A percentile compares a stretch with the other conserved stretches of the same genome.
phyloP scores from a whole-genome alignment of 2,888 invertebrate genomes.

The Lasioglossum pauxillum region DNA sequence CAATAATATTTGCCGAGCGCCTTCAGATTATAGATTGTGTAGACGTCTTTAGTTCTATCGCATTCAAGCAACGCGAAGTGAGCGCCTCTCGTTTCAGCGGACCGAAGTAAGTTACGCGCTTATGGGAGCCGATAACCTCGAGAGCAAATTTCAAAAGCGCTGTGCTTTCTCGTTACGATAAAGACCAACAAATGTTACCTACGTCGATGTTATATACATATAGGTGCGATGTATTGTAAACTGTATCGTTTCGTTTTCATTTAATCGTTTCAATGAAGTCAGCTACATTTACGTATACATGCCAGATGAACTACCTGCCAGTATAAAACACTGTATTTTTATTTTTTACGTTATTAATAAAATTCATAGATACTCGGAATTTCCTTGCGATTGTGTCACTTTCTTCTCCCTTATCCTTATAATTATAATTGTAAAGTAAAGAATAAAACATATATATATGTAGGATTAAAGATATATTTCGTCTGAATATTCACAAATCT shows the following conservation, averaged over 20 bases:
- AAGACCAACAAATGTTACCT: not conserved
- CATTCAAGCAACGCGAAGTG: no score
- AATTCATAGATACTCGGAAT: not conserved
- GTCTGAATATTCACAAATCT: no score
- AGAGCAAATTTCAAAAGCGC: no score
- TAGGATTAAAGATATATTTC: no score
- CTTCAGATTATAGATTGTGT: no score
- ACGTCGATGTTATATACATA: not conserved
- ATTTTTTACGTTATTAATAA: not conserved
- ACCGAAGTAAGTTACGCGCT: no score
- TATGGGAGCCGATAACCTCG: no score
- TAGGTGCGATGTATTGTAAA: not conserved
- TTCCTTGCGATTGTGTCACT: not conserved
- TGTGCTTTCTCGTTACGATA: not conserved
- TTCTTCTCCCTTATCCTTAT: not conserved
- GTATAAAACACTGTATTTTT: not conserved
- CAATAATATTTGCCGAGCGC: no score
- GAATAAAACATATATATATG: no score
- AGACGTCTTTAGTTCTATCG: no score
- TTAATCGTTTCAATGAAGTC: conserved; percentile 1
- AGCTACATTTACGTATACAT: not conserved
- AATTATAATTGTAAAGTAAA: no score
- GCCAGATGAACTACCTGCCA: not conserved
- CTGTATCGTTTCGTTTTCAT: conserved; percentile 7
- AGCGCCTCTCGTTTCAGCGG: no score